phyloP scores from a whole-genome alignment of 92 coral and sea anemone genomes.

The Actinernus sp. region DNA sequence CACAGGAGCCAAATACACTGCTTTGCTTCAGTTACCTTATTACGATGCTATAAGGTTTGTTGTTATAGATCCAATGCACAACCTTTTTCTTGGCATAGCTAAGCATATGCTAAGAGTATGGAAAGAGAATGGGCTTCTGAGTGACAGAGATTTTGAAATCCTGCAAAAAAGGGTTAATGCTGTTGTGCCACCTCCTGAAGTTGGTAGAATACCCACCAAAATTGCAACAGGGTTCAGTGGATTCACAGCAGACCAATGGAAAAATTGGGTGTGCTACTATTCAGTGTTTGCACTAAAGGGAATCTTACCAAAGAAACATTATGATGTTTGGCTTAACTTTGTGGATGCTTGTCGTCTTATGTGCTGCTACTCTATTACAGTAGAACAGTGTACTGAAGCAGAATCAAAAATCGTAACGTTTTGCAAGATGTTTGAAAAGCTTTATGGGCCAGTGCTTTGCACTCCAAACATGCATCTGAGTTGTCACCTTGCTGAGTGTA shows the following conservation, averaged over 20 bases:
- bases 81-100: constrained; percentile 53
- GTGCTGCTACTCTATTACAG: constrained; percentile 23
- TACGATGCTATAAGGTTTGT: constrained; percentile 55
- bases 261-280: constrained; percentile 44
- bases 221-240: constrained; percentile 61
- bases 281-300: constrained; percentile 64
- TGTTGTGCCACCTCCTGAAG: constrained; percentile 37
- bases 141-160: constrained; percentile 23
- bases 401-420: constrained; percentile 29
- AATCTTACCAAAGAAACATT: constrained; percentile 44
- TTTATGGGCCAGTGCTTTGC: constrained; percentile 28
- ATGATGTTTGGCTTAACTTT: constrained; percentile 28
- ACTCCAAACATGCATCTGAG: constrained; percentile 72
- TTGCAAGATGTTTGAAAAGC: constrained; percentile 30
- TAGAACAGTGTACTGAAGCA: constrained; percentile 35
- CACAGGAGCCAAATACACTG: constrained; percentile 47
- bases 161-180: constrained; percentile 50
- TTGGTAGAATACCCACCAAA: constrained; percentile 62
- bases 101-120: constrained; percentile 37
- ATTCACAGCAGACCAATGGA: constrained; percentile 77
- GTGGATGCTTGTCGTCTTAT: constrained; percentile 39
- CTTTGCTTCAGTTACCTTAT: constrained; percentile 44
- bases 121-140: constrained; percentile 14
- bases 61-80: constrained; percentile 48
- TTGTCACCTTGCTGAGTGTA: constrained; percentile 48